phyloP scores from a whole-genome alignment of 2,888 invertebrate genomes.

The Dorcus parallelipipedus region DNA sequence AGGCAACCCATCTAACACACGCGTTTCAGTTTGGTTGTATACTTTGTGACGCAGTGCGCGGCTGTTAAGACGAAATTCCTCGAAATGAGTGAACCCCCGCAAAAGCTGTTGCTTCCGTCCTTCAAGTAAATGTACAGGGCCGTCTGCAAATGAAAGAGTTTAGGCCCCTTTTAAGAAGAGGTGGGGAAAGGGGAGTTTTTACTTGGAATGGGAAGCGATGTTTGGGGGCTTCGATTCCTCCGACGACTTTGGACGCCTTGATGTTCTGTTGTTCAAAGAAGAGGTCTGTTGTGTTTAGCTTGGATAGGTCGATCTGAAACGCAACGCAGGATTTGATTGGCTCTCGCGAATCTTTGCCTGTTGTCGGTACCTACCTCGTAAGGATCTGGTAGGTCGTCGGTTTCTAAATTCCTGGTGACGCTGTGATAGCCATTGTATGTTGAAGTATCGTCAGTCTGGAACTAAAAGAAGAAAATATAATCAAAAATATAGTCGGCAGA shows the following conservation, averaged over 20 bases:
- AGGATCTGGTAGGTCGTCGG: conserved; percentile 11
- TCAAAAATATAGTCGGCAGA: too few relatives aligned
- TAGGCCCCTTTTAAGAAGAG: background rate
- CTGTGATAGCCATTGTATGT: too few relatives aligned
- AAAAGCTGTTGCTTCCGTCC: conserved; percentile 47
- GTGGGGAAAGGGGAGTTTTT: background rate
- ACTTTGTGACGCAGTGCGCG: conserved; percentile 48
- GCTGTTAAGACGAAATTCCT: conserved; percentile 53
- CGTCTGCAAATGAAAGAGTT: conserved; percentile 1
- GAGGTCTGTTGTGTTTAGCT: background rate
- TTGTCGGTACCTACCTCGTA: conserved; percentile 3
- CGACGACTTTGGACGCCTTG: conserved; percentile 6
- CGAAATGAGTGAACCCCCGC: conserved; percentile 52
- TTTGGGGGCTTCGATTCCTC: conserved; percentile 6
- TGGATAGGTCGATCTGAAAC: conserved; percentile 1
- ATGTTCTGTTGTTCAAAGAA: background rate
- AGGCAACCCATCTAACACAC: background rate
- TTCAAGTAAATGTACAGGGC: conserved; percentile 16
- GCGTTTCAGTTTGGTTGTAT: background rate
- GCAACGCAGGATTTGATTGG: background rate
- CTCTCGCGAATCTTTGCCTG: too few relatives aligned
- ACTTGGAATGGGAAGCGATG: conserved; percentile 12
- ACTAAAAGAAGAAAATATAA: too few relatives aligned
- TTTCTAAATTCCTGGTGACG: conserved; percentile 1
- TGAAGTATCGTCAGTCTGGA: too few relatives aligned